A percentile compares a stretch with the other conserved stretches of the same genome.
These are phyloP conservation scores for Mayetiola destructor DNA, from an alignment of 2,888 invertebrate genomes.

Conservation along the genomic window DNA sequence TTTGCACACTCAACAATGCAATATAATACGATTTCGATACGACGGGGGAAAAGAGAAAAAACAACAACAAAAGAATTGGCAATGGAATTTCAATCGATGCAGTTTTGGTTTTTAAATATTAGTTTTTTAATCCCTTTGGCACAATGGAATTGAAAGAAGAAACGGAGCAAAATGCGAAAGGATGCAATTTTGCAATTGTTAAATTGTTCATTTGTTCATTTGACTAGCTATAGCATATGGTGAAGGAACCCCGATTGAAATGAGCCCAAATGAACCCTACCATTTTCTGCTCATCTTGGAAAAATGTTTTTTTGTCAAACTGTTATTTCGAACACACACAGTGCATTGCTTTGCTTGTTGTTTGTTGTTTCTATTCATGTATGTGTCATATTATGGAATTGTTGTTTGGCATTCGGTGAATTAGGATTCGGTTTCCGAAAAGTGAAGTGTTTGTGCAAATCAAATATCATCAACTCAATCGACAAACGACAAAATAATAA, in stretches of 20 bases:
- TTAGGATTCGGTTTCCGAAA: neutral
- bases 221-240: too few relatives aligned
- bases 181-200: slow-evolving; percentile 10
- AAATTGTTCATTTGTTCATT: too few relatives aligned
- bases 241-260: too few relatives aligned
- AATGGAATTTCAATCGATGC: too few relatives aligned
- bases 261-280: too few relatives aligned
- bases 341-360: neutral
- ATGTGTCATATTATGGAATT: too few relatives aligned
- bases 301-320: neutral
- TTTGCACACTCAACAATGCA: slow-evolving; percentile 2
- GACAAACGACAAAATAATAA: slow-evolving; percentile 10
- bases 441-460: slow-evolving; percentile 9
- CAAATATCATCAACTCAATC: slow-evolving; percentile 10
- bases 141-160: neutral
- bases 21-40: neutral
- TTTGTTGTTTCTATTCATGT: slow-evolving; percentile 5
- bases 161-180: neutral
- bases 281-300: too few relatives aligned
- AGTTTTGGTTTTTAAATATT: too few relatives aligned
- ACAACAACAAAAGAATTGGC: too few relatives aligned
- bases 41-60: too few relatives aligned
- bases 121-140: slow-evolving; percentile 3
- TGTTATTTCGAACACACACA: neutral
- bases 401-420: neutral